Evolutionary conservation across 2,888 invertebrate genomes (phyloP), one percentile per base, ranked within the genome.

Genomic region (Hyposoter didymator): DNA sequence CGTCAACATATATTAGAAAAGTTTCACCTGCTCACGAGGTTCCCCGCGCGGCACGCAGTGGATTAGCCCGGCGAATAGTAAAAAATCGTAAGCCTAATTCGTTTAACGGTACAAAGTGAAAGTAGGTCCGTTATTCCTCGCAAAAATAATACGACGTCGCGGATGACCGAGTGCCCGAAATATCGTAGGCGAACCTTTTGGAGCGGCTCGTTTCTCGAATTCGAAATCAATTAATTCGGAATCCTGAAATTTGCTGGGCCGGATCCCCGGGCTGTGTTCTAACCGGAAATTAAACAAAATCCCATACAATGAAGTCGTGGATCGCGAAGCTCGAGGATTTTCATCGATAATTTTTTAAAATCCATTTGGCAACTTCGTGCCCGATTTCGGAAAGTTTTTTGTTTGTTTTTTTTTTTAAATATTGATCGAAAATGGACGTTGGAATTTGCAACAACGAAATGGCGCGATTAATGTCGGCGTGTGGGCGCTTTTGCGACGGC

Each of bases 401-500:
- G 66, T 55, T 28, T 43, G 1, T 19, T 39, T 39, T 7, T 39
- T 0, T 7, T 39, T 39, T 1, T 0, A 10, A 8, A 10, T 39
- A 1, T 39, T 10, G 7, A 49, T 45, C 45, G 32, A 74, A 74
- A 80, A 73, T 55, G 66, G 79, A 79, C 67, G 64, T 73, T 64
- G 82, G 59, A 85, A 82, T 72, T 80, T 14, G 72, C 79, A 47
- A 79, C 47, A 69, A 59, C 67, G 73, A 78, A 76, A 73, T 67
- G 80, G 78, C 74, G 43, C 80, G 83, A 52, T 79, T 14, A 35
- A 7, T 64, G 72, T 64, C 66, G 59, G 72, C 66, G 85, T 80
- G 78, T 78, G 80, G 74, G 80, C 80, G 85, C 76, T 67, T 67
- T 49, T 69, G 62, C 72, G 79, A 67, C 72, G 85, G 79, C 82